Conservation (phyloP, 1,140 invertebrate genomes). For the Penaeus vannamei region DNA sequence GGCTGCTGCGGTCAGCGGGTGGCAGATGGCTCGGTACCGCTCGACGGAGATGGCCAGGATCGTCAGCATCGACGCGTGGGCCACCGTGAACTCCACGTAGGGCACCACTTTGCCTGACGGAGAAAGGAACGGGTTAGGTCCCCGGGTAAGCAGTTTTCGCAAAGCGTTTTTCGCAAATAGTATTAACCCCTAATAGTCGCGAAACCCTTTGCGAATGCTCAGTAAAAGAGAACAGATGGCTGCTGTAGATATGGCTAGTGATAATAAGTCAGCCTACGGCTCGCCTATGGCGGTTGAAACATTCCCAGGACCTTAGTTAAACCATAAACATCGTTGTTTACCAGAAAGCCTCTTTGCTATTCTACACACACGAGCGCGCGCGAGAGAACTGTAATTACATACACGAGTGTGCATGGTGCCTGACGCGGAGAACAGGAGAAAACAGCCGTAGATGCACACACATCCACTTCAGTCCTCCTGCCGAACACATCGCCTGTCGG, state of each 20-base stretch:
- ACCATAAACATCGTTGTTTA: too few species aligned
- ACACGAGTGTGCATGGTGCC: too few species aligned
- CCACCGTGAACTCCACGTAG: slow-evolving; percentile 92
- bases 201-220: background rate
- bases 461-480: background rate
- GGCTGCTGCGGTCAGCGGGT: slow-evolving; percentile 88
- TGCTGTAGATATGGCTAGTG: too few species aligned
- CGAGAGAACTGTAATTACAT: too few species aligned
- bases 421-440: background rate
- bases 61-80: slow-evolving; percentile 92
- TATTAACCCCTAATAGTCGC: background rate
- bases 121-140: background rate
- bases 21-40: slow-evolving; percentile 93
- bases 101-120: slow-evolving; percentile 80
- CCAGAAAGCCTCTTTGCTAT: too few species aligned
- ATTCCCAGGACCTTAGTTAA: too few species aligned
- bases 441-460: background rate
- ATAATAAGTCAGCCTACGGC: too few species aligned
- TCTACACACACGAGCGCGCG: too few species aligned
- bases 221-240: too few species aligned
- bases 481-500: background rate
- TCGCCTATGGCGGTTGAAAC: too few species aligned
- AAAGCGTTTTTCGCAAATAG: too few species aligned
- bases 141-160: too few species aligned
- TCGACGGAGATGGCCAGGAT: slow-evolving; percentile 81